A percentile compares a stretch with the other conserved stretches of the same genome.
Evolutionary conservation across 2,888 invertebrate species (phyloP).

Genomic region (Apamea monoglypha): DNA sequence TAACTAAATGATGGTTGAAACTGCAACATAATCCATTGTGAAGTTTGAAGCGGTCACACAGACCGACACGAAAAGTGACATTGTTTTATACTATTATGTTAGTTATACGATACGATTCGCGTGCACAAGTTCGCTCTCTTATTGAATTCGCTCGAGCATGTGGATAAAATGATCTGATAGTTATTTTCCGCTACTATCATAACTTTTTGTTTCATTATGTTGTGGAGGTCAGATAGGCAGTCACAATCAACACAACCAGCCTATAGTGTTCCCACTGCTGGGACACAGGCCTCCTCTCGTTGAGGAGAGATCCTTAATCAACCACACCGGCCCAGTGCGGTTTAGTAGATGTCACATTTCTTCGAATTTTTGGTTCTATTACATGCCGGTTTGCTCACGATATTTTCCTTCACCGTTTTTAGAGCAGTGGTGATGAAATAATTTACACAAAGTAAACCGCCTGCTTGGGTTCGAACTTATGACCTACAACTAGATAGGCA

Average conservation of each 20-base stretch:
- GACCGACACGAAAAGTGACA: not conserved
- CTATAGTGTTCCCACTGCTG: no score
- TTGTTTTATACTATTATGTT: not conserved
- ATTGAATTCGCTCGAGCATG: constrained; percentile 36
- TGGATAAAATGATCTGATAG: constrained; percentile 8
- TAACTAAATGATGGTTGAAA: not conserved
- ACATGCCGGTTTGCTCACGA: no score
- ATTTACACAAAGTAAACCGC: no score
- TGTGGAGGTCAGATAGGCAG: not conserved
- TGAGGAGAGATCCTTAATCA: not conserved
- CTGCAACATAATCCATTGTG: not conserved
- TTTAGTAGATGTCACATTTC: no score
- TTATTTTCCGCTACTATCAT: constrained; percentile 20
- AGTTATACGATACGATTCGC: not conserved
- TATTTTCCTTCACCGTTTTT: no score
- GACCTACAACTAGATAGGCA: no score
- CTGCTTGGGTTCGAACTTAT: no score
- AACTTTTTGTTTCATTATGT: not conserved
- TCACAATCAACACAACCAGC: no score
- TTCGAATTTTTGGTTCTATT: no score
- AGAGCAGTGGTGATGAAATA: no score
- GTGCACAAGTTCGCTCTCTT: constrained; percentile 33
- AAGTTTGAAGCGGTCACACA: not conserved
- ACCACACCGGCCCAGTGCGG: no score
- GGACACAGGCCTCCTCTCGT: no score